Percentiles rank a stretch among this genome's conserved stretches.
Conservation (phyloP, 2,113 vertebrate species). For the Megalops atlanticus region DNA sequence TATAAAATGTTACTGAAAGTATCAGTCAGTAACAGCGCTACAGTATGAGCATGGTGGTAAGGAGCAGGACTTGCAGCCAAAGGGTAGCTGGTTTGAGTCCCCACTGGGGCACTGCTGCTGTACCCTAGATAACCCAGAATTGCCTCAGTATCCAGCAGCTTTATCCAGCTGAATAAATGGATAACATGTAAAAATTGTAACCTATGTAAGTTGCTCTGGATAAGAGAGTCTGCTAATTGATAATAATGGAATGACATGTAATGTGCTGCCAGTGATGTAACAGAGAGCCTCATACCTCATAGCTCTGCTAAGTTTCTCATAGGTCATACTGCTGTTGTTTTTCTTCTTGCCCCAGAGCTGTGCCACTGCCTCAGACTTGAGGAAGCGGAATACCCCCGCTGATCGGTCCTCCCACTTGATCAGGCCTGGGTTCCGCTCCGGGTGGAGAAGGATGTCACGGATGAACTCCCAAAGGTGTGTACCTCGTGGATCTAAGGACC, state of each 20-base stretch:
- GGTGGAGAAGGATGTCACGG: slow-evolving; percentile 91
- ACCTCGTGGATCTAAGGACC: slow-evolving; percentile 82
- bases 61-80: too few species aligned
- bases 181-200: too few species aligned
- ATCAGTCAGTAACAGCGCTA: neutral
- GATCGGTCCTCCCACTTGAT: slow-evolving; percentile 97
- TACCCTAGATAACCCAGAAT: too few species aligned
- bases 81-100: too few species aligned
- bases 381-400: slow-evolving; percentile 92
- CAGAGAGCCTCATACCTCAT: slow-evolving; percentile 83
- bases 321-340: slow-evolving; percentile 98
- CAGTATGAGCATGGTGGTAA: too few species aligned
- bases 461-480: slow-evolving; percentile 98
- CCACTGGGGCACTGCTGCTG: too few species aligned
- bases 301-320: slow-evolving; percentile 95
- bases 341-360: slow-evolving; percentile 98
- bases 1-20: too few species aligned
- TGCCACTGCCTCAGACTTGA: slow-evolving; percentile 96
- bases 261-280: neutral
- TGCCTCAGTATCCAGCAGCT: too few species aligned
- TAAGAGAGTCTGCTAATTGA: too few species aligned
- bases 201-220: too few species aligned
- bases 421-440: slow-evolving; percentile 91
- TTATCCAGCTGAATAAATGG: too few species aligned
- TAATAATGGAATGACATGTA: too few species aligned